Evolutionary conservation across 1,140 invertebrate species (phyloP).

Genomic region (Drosophila willistoni): DNA sequence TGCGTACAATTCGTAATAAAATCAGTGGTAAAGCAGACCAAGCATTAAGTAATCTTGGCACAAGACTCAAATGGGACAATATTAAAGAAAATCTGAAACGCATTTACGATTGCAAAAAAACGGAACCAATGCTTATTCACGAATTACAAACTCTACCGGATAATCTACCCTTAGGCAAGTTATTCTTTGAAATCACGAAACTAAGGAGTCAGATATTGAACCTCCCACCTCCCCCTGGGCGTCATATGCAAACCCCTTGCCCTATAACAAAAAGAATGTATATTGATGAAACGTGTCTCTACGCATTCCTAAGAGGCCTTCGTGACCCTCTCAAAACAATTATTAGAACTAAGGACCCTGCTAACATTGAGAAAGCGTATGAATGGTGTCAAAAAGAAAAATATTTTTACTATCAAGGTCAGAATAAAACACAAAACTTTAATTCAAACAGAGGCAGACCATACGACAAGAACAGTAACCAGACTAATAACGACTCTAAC

Average conservation of each 20-base stretch:
- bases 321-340: slow-evolving; percentile 7
- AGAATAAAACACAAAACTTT: no score
- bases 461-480: no score
- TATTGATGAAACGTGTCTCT: no score
- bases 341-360: slow-evolving; percentile 12
- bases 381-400: slow-evolving; percentile 20
- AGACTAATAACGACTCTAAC: no score
- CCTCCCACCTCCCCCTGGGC: background rate
- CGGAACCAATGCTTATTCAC: slow-evolving; percentile 3
- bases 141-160: slow-evolving; percentile 4
- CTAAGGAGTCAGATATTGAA: background rate
- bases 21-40: slow-evolving; percentile 9
- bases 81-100: slow-evolving; percentile 6
- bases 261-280: no score
- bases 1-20: slow-evolving; percentile 13
- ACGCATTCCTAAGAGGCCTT: slow-evolving; percentile 19
- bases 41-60: background rate
- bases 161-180: background rate
- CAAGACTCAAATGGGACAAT: slow-evolving; percentile 2
- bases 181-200: background rate
- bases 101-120: slow-evolving; percentile 5
- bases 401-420: slow-evolving; percentile 13
- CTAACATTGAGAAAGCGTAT: slow-evolving; percentile 13
- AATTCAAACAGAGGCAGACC: no score
- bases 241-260: background rate